Conservation (phyloP, 2,113 vertebrate genomes). For the Apus apus region DNA sequence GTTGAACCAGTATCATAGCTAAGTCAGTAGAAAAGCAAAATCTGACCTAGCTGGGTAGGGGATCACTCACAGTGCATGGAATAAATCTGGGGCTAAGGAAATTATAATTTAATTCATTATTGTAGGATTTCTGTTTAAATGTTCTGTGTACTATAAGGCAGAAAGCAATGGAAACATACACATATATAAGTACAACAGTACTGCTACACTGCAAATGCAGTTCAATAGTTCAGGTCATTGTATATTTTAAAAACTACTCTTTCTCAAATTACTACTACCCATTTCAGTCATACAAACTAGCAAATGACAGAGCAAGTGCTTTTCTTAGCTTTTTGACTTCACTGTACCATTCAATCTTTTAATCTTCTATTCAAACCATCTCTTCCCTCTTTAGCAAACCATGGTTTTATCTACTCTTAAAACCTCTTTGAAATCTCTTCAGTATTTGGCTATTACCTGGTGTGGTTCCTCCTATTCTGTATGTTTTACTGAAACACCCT, state of each 20-base stretch:
- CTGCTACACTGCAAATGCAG: neutral
- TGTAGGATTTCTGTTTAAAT: neutral
- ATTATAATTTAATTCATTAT: neutral
- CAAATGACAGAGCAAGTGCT: neutral
- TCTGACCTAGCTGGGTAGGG: neutral
- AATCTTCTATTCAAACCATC: neutral
- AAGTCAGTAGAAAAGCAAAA: neutral
- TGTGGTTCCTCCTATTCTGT: neutral
- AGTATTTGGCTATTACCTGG: neutral
- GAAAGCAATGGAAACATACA: neutral
- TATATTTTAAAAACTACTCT: neutral
- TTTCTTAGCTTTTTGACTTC: neutral
- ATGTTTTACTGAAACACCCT: neutral
- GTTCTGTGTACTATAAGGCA: neutral
- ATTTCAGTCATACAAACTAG: neutral
- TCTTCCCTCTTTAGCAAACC: neutral
- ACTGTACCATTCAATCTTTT: neutral
- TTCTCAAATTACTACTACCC: neutral
- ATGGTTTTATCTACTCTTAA: neutral
- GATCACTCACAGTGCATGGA: neutral
- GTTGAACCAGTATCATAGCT: neutral
- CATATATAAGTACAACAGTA: rapidly evolving
- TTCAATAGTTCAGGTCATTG: neutral
- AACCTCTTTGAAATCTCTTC: neutral
- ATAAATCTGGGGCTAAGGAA: neutral